Evolutionary conservation across 2,888 invertebrate genomes (phyloP), one percentile per base, ranked within the genome.

Genomic region (Megastigmus dorsalis): DNA sequence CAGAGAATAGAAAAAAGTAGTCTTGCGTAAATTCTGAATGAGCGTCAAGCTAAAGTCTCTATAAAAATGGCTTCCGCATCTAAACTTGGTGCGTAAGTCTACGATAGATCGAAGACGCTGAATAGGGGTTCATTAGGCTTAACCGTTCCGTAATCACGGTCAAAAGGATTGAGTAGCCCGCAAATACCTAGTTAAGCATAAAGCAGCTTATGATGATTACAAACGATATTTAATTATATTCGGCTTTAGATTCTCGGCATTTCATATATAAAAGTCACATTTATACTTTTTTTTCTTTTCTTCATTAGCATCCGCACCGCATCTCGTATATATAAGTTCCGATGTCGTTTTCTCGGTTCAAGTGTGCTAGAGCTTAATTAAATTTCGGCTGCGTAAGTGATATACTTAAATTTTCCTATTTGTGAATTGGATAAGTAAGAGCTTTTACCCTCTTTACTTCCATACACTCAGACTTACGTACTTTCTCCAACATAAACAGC

Each of bases 71-170:
- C 54, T 36, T 63, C 30, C n/a, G 5, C 38, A 26, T 36, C 62
- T 62, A 33, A 71, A 43, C 63, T 71, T 28, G 57, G 2, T 13
- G 6, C 10, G 9, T 72, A 72, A 60, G 60, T 41, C 67, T 67
- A 73, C 52, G 73, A 67, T 74, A 74, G 62, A 74, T 67, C 60
- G 67, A 74, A 73, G 54, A 74, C 20, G 66, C 52, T 82, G 82
- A 83, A 81, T 83, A 81, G 82, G 79, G 80, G 78, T 79, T 82
- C 82, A 80, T 82, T 81, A 82, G 36, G 60, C 66, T 67, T 74
- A 69, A 69, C 57, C 59, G 57, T 69, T 57, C 57, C 69, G 55
- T 74, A 74, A 74, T 74, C 74, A 74, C 69, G 74, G 68, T 69
- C 65, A 65, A 69, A 69, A 74, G 74, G 74, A 74, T 74, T 67